These are phyloP conservation scores for Trinorchestia longiramus DNA, from an alignment of 1,140 invertebrate genomes.

Conservation along the genomic window DNA sequence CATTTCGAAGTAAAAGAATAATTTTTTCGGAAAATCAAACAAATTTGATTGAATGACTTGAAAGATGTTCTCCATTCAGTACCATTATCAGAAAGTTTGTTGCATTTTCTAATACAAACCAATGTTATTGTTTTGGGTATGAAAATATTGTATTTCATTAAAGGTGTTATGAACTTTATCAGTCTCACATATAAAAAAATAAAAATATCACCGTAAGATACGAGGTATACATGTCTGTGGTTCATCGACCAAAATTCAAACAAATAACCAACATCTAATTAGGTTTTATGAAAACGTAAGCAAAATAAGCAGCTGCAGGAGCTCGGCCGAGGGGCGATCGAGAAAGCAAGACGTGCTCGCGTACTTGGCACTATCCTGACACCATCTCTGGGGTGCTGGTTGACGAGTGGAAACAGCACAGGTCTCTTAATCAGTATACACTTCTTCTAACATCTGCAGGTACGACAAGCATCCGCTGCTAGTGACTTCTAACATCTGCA, in stretches of 20 bases:
- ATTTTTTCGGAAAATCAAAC: no score
- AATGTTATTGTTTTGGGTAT: no score
- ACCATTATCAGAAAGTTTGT: no score
- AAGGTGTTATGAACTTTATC: no score
- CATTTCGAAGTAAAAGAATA: no score
- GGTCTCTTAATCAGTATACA: not conserved
- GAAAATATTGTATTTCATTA: no score
- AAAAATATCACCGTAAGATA: not conserved
- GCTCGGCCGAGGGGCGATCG: not conserved
- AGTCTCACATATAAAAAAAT: not conserved
- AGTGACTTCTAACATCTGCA: slow-evolving; percentile 2
- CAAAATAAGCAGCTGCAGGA: not conserved
- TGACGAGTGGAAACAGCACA: not conserved
- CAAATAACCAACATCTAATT: not conserved
- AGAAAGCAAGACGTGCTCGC: not conserved
- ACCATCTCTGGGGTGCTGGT: not conserved
- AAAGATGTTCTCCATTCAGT: no score
- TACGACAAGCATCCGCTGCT: no score
- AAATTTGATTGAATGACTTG: no score
- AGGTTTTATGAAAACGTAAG: not conserved
- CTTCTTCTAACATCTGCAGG: not conserved
- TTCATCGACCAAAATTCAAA: not conserved
- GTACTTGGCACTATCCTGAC: not conserved
- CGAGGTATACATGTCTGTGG: not conserved
- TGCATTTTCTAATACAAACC: no score